Conservation (phyloP, 1,140 invertebrate genomes). For the Pemphigus obesinymphae region DNA sequence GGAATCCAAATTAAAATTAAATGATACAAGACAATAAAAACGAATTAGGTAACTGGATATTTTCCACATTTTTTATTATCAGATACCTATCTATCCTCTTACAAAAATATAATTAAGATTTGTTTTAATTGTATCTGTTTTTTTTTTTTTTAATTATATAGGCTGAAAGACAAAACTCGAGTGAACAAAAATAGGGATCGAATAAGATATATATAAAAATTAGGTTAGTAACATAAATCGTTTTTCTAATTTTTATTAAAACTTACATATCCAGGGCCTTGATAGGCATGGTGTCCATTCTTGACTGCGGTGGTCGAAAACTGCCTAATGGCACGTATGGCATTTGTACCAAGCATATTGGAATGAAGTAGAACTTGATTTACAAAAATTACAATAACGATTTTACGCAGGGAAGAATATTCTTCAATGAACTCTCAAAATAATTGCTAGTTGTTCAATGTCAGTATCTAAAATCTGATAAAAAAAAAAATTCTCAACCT, state of each 20-base stretch:
- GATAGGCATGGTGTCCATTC: neutral
- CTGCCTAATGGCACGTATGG: neutral
- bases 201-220: too few relatives aligned
- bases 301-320: slow-evolving; percentile 7
- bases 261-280: slow-evolving; percentile 30
- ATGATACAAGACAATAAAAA: too few relatives aligned
- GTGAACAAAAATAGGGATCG: too few relatives aligned
- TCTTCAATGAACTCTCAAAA: too few relatives aligned
- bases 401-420: neutral
- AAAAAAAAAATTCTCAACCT: neutral
- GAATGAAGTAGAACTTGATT: neutral
- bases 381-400: neutral
- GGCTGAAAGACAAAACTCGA: too few relatives aligned
- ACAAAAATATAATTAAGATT: too few relatives aligned
- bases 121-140: neutral
- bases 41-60: too few relatives aligned
- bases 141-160: neutral
- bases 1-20: too few relatives aligned
- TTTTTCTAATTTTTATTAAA: neutral
- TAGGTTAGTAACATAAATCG: too few relatives aligned
- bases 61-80: too few relatives aligned
- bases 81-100: neutral
- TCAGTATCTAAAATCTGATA: neutral
- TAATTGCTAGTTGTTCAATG: too few relatives aligned
- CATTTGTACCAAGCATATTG: slow-evolving; percentile 7